Conservation (phyloP, 2,113 vertebrate species). For the Lanius collurio region DNA sequence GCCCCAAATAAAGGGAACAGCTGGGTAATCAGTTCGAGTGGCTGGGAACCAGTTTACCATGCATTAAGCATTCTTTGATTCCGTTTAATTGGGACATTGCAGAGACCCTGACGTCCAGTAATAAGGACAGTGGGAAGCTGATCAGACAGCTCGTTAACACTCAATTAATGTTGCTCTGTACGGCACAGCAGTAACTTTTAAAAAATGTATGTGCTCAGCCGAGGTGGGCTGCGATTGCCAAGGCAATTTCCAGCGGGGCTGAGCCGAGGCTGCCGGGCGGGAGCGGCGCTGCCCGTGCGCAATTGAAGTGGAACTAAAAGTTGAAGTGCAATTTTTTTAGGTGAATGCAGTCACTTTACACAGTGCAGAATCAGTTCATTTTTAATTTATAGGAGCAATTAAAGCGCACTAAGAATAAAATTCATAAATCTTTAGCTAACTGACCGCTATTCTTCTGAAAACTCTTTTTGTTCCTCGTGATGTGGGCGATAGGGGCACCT, state of each 20-base stretch:
- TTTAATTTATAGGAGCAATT: conserved; percentile 76
- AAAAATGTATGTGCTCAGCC: conserved; percentile 62
- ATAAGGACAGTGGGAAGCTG: conserved; percentile 69
- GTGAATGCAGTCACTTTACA: conserved; percentile 51
- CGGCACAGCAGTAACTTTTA: conserved; percentile 66
- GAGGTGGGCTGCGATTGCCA: conserved; percentile 53
- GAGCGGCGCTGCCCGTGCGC: background rate
- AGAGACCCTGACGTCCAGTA: conserved; percentile 57
- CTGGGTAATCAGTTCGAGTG: conserved; percentile 52
- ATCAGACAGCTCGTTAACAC: conserved; percentile 78
- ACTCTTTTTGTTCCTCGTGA: conserved; percentile 9
- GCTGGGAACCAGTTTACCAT: conserved; percentile 9
- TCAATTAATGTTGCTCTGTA: conserved; percentile 72
- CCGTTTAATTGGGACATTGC: conserved; percentile 57
- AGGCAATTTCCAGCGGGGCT: conserved; percentile 49
- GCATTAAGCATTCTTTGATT: conserved; percentile 55
- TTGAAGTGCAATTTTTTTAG: conserved; percentile 46
- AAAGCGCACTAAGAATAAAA: conserved; percentile 44
- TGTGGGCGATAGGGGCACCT: background rate
- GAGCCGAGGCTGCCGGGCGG: background rate
- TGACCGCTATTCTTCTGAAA: background rate
- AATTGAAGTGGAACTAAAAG: conserved; percentile 59
- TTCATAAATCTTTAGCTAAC: conserved; percentile 39
- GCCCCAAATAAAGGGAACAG: conserved; percentile 4
- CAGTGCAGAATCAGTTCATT: conserved; percentile 53